Percentiles rank a stretch among this genome's conserved stretches.
phyloP scores from a whole-genome alignment of 2,888 invertebrate genomes.

The Tigriopus californicus region DNA sequence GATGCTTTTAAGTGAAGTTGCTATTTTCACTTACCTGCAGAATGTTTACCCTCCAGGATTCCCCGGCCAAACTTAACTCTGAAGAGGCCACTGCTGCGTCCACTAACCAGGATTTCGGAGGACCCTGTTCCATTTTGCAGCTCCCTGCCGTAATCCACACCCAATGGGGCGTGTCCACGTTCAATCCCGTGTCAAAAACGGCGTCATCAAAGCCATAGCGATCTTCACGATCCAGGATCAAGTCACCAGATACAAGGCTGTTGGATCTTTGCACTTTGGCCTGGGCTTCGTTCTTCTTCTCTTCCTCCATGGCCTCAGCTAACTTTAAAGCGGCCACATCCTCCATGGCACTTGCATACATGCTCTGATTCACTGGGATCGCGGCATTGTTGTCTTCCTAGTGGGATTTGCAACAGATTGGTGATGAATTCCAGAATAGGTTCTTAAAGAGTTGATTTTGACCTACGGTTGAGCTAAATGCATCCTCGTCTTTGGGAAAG shows the following conservation, averaged over 20 bases:
- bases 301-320: background rate
- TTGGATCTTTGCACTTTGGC: background rate
- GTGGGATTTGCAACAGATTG: background rate
- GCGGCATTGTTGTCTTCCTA: background rate
- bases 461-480: background rate
- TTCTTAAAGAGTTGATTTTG: no score
- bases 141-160: conserved; percentile 61
- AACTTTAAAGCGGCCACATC: background rate
- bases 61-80: background rate
- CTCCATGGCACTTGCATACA: conserved; percentile 10
- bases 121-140: conserved; percentile 48
- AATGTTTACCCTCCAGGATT: conserved; percentile 48
- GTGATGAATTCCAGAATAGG: no score
- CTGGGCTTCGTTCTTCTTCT: background rate
- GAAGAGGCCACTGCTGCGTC: background rate
- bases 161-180: conserved; percentile 40
- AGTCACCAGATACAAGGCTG: background rate
- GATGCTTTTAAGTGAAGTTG: background rate
- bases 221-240: background rate
- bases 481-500: background rate
- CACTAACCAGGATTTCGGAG: conserved; percentile 52
- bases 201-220: background rate
- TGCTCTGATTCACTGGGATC: conserved; percentile 2
- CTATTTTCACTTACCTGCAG: conserved; percentile 31
- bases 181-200: background rate